Base-by-base conservation (phyloP, 92 coral and sea anemone genomes). In the Plumapathes pennacea region DNA sequence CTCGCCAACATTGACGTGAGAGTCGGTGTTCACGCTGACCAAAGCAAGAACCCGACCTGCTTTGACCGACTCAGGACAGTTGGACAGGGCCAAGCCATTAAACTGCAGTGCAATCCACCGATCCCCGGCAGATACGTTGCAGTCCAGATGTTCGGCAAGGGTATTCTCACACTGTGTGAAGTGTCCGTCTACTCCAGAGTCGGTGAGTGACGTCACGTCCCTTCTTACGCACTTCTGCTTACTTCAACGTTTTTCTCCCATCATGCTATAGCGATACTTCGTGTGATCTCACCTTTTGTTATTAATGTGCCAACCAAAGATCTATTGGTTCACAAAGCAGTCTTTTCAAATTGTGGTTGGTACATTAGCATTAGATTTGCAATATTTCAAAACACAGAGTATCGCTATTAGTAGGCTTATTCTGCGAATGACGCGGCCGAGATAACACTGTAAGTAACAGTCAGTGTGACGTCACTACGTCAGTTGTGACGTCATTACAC, bases 101-200 rank as follows among this genome's bases (percentile, higher is more conserved):
- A 76, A 26, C 74, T 94, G 19, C 86, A 77, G 58, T 94, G 99
- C 29, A 67, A 77, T 19, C 99, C 96, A 37, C 99, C 99, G 6
- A 64, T 94, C 76, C 99, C 99, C 1, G 99, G 99, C 19, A 84
- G 90, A 23, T 84, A 88, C 67, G 88, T 94, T 13, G 78, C 96
- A 23, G 85, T 94, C 15, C 99, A 94, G 51, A 88, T 94, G 96
- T 88, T 80, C 74, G 99, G 99, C 27, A 65, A 56, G 19, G 99
- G 99, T 21, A 74, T 81, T 8, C 82, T 94, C 0, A 72, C 88
- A 7, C 39, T 94, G 62, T 94, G 99, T 46, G 99, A 94, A 25
- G 99, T 94, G 28, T 47, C 79, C 42, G 96, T 94, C 10, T 85
- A 84, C 60, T 89, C 99, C 34, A 85, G 99, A 80, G 74, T 86